Evolutionary conservation across 2,888 invertebrate genomes (phyloP), one percentile per base, ranked within the genome.

Genomic region (Drosophila picticornis): DNA sequence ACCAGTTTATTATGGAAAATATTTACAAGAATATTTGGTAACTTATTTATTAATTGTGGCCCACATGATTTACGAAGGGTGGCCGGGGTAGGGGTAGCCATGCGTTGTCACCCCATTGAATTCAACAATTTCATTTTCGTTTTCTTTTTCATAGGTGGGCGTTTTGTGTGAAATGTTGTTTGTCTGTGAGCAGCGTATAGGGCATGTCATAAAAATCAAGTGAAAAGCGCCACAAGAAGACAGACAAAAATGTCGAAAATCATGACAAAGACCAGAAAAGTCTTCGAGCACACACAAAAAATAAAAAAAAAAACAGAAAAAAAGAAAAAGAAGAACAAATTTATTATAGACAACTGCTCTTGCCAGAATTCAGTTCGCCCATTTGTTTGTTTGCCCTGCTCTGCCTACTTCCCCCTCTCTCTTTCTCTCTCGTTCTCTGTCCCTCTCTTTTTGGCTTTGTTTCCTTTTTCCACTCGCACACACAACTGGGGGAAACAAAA

Each of bases 261-360:
- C 81, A 79, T 81, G 79, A 79, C 81, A 81, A 69, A 81, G 66
- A 72, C 68, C 78, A 63, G n/a, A 64, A 60, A 67, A 58, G 60
- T 63, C 56, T 62, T 31, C 7, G 31, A 46, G 31, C 38, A 40
- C 43, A 29, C n/a, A 19, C 34, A 43, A 64, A 27, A 34, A 13
- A 31, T 25, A 4, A 13, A 13, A 4, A 22, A 6, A 43, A 5
- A 32, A 29, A 7, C 31, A 22, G 1, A 13, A 16, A 7, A 22
- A 6, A 43, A 6, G 4, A 46, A 46, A 25, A 46, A 25, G 22
- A 16, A 25, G 16, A 46, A 46, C 51, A 64, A 81, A 84, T 84
- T 89, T 84, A 89, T 84, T 84, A 79, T 84, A 80, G 85, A 87
- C 88, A 84, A 84, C 90, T 88, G 84, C 57, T 78, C 55, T 66